Base-by-base conservation (phyloP, 2,113 vertebrate genomes). In the Casuarius casuarius region DNA sequence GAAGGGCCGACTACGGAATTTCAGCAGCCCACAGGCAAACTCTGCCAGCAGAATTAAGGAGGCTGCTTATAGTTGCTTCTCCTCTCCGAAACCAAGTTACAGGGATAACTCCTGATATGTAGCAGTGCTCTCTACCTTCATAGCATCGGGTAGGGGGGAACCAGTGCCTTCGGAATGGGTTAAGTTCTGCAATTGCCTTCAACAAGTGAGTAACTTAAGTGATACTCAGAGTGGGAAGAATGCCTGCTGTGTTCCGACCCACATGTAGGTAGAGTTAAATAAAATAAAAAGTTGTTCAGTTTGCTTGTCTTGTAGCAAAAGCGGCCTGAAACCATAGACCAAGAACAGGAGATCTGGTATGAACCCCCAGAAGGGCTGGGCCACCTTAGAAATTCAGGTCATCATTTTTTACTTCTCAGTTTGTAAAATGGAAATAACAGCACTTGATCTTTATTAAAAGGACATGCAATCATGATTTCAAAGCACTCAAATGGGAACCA, bases 81-180 rank as follows among this genome's bases (percentile, higher is more conserved):
- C 8, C 10, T 48, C 12, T 70, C 26, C 40, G 74, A 75, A 81
- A 10, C 9, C 0, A 0, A 72, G 52, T n/a, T 21, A 52, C 8
- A 38, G 46, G 22, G 23, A 38, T 31, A 80, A 73, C 20, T 9
- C 10, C 20, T 9, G 23, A 15, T 0, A 0, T 12, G 23, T 3
- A 74, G 49, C 28, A 74, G 19, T n/a, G 7, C 13, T 81, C 51
- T 62, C n/a, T 71, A 26, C 40, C 46, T 86, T 70, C 29, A 3
- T 20, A 77, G 35, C 4, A 5, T 70, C 12, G 38, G 38, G 38
- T 38, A 11, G 20, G 8, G 77, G 59, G 12, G 63, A 83, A 40
- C 3, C 5, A 28, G 15, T 6, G 10, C 33, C 33, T 73, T 80
- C 80, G 74, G 26, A 77, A 19, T 14, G 15, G 33, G 5, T 15